phyloP scores from a whole-genome alignment of 2,113 vertebrate species.

The Neotoma lepida region DNA sequence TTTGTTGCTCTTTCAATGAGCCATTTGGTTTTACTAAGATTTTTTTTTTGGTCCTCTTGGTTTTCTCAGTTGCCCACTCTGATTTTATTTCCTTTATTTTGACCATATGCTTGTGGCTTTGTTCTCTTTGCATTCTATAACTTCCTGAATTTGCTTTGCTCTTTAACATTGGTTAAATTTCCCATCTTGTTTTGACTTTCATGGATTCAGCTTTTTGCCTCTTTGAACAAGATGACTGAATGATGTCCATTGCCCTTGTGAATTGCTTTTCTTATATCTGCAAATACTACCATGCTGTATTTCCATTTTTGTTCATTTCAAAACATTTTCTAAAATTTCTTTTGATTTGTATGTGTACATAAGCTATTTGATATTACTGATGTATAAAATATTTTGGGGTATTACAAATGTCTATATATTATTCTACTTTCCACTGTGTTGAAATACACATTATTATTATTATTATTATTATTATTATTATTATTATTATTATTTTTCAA shows the following conservation, averaged over 20 bases:
- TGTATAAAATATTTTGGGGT: background rate
- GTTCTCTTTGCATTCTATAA: background rate
- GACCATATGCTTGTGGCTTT: background rate
- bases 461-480: background rate
- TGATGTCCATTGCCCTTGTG: background rate
- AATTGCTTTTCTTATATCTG: background rate
- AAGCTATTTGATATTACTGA: background rate
- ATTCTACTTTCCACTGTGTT: background rate
- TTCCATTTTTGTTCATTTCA: slow-evolving; percentile 4
- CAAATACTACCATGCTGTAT: background rate
- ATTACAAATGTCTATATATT: background rate
- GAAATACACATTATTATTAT: too few species aligned
- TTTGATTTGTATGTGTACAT: background rate
- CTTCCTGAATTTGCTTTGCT: background rate
- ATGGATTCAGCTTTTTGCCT: background rate
- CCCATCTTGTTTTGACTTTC: background rate
- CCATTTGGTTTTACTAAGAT: too few species aligned
- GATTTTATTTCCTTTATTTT: background rate
- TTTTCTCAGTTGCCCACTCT: background rate
- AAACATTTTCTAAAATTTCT: background rate
- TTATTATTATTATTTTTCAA: background rate
- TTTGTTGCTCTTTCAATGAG: background rate
- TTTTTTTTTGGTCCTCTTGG: background rate
- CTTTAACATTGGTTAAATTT: background rate
- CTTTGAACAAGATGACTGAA: background rate